Evolutionary conservation across 2,888 invertebrate species (phyloP).

Genomic region (Oeneis ivallda): DNA sequence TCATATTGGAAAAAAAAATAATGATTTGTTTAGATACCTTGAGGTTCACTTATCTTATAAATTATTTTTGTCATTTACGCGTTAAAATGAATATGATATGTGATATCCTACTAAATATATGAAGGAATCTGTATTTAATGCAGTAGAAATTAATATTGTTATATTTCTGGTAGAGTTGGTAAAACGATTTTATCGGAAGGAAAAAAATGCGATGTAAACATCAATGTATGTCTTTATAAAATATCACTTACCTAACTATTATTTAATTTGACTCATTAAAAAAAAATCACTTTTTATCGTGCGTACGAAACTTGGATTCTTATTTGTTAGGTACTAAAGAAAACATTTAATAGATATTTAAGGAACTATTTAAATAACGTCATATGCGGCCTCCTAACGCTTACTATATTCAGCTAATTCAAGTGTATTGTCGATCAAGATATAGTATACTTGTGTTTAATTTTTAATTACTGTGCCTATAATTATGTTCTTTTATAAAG

Average conservation of each 20-base stretch:
- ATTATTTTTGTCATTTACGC: neutral
- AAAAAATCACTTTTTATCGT: too few species aligned
- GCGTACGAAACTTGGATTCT: too few species aligned
- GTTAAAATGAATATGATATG: neutral
- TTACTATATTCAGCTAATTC: neutral
- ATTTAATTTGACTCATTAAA: neutral
- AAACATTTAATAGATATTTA: neutral
- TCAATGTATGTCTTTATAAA: too few species aligned
- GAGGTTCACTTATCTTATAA: constrained; percentile 12
- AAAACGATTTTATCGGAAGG: neutral
- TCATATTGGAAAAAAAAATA: constrained; percentile 12
- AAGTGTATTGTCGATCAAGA: neutral
- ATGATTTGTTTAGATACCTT: neutral
- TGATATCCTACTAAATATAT: neutral
- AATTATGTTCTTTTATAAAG: neutral
- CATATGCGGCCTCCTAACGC: neutral
- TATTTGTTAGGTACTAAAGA: too few species aligned
- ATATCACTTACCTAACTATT: too few species aligned
- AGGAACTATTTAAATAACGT: constrained; percentile 6
- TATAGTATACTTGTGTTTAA: neutral
- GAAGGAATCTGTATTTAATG: neutral
- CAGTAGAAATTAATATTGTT: neutral
- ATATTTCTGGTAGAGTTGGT: too few species aligned
- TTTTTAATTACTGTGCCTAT: too few species aligned
- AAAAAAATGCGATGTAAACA: too few species aligned